These are phyloP conservation scores for Gymnogyps californianus DNA, from an alignment of 2,113 vertebrate species.

Conservation along the genomic window DNA sequence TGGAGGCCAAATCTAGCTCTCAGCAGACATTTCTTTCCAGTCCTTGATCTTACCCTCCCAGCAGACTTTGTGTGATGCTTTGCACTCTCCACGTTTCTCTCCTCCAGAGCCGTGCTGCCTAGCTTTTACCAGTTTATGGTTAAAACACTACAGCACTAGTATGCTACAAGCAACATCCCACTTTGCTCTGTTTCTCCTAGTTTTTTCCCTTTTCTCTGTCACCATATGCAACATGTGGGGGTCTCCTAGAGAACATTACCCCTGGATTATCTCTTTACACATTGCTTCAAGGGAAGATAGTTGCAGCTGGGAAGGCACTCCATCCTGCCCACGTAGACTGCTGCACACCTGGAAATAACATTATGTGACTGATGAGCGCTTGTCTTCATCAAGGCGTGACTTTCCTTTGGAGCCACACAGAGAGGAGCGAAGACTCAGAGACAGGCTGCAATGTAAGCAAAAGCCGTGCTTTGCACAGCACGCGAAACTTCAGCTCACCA, in stretches of 20 bases:
- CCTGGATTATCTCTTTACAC: not conserved
- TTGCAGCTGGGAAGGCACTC: not conserved
- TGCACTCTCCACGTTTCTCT: not conserved
- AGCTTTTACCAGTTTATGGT: not conserved
- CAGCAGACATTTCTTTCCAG: not conserved
- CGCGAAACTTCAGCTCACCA: fast-evolving
- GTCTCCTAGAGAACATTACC: not conserved
- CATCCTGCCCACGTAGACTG: not conserved
- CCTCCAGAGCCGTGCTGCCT: not conserved
- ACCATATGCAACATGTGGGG: not conserved
- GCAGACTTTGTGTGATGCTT: not conserved
- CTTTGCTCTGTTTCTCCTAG: not conserved
- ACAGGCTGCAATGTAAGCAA: not conserved
- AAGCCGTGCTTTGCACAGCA: not conserved
- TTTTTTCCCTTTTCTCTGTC: not conserved
- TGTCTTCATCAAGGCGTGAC: not conserved
- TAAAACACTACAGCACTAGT: not conserved
- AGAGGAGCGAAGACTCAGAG: not conserved
- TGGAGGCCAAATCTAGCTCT: not conserved
- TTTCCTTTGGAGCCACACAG: not conserved
- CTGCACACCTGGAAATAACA: constrained; percentile 16
- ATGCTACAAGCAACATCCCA: not conserved
- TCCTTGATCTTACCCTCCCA: not conserved
- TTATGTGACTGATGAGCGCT: not conserved
- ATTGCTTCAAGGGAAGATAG: not conserved